Base-by-base conservation (phyloP, 2,797 vertebrate genomes). In the Pagetopsis macropterus region DNA sequence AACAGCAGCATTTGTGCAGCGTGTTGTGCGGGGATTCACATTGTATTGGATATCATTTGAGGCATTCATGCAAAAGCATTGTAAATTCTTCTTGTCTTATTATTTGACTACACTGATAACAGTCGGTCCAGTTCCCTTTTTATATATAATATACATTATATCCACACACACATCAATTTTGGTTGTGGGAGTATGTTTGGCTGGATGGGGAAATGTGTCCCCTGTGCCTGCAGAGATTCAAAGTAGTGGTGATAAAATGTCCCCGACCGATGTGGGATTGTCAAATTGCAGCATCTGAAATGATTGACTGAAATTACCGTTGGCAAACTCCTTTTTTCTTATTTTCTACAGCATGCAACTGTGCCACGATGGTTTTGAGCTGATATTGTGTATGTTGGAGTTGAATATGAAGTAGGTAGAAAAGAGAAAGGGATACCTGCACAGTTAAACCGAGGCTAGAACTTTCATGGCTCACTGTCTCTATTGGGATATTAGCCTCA, bases 371-470 rank as follows among this genome's bases (percentile, higher is more conserved):
- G 21, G 48, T 69, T 60, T 71, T 16, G 44, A 33, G 16, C 60
- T 37, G 51, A 64, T 62, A 64, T 17, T 60, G 72, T 66, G 44
- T 63, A 31, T 10, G 2, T 56, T 16, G 45, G 56, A 55, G 44
- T 57, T 64, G 63, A 78, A 76, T 68, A 75, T 40, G 72, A 57
- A 74, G 40, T 14, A 40, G 15, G 58, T 17, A 59, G 45, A 31
- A 67, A 65, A 40, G 41, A 67, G 70, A 50, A 70, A 66, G 21
- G 15, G 11, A 72, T 52, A 23, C 14, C 33, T 21, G 63, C 9
- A 46, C 57, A 67, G 56, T 75, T 27, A 21, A 63, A 70, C 49
- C n/a, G 49, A 12, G 16, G 19, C 27, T 50, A 23, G 31, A 17
- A 33, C 58, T 48, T 43, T 72, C 33, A 37, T 37, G 33, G 19